Evolutionary conservation across 2,113 vertebrate species (phyloP).

Genomic region (Corythoichthys intestinalis): DNA sequence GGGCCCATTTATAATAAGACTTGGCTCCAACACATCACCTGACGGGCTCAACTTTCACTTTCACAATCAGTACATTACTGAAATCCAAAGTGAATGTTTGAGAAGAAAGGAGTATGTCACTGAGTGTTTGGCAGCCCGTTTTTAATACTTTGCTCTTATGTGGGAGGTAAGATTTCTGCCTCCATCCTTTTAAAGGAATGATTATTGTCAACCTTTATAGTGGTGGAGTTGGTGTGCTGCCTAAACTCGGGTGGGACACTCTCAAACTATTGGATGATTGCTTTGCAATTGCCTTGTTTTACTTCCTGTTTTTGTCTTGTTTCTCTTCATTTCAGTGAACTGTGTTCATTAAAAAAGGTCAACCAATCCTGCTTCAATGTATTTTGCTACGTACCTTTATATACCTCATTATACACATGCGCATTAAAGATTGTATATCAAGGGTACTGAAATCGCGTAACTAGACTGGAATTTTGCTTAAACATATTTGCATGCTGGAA

Average conservation of each 20-base stretch:
- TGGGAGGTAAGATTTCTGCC: neutral
- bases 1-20: conserved; percentile 11
- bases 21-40: conserved; percentile 15
- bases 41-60: neutral
- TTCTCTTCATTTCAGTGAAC: conserved; percentile 69
- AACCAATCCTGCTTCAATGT: conserved; percentile 14
- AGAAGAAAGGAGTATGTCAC: neutral
- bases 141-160: conserved; percentile 9
- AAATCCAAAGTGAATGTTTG: neutral
- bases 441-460: too few relatives aligned
- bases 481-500: too few relatives aligned
- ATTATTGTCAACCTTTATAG: conserved; percentile 20
- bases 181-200: neutral
- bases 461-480: too few relatives aligned
- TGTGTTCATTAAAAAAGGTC: conserved; percentile 66
- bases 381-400: neutral
- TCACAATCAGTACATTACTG: neutral
- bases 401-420: neutral
- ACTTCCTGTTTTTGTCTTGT: conserved; percentile 40
- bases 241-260: conserved; percentile 29
- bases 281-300: conserved; percentile 69
- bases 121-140: conserved; percentile 10
- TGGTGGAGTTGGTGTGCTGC: conserved; percentile 20
- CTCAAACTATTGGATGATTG: conserved; percentile 57
- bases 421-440: too few relatives aligned